Evolutionary conservation across 2,797 vertebrate genomes (phyloP).

Genomic region (Odontamblyopus lacepedii): DNA sequence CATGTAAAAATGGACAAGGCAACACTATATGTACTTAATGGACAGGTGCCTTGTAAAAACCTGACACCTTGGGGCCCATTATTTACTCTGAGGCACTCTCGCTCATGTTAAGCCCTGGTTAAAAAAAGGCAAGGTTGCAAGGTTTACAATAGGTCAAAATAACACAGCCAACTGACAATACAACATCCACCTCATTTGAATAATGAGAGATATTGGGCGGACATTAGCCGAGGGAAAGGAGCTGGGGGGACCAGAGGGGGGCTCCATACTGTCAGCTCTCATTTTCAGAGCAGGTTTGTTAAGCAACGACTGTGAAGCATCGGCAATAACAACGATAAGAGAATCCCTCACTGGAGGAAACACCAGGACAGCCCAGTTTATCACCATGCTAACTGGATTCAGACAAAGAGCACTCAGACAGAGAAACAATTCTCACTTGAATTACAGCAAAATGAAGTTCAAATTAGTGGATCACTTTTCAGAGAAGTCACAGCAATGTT

Average conservation of each 20-base stretch:
- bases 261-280: slow-evolving; percentile 61
- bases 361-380: slow-evolving; percentile 65
- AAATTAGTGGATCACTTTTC: no score
- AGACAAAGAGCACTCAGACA: slow-evolving; percentile 54
- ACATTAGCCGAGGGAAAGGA: slow-evolving; percentile 73
- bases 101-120: slow-evolving; percentile 45
- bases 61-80: slow-evolving; percentile 73
- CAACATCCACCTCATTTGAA: slow-evolving; percentile 87
- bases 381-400: slow-evolving; percentile 73
- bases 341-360: slow-evolving; percentile 66
- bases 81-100: slow-evolving; percentile 65
- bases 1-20: slow-evolving; percentile 76
- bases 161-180: slow-evolving; percentile 79
- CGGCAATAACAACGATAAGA: slow-evolving; percentile 68
- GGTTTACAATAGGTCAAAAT: slow-evolving; percentile 86
- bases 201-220: slow-evolving; percentile 80
- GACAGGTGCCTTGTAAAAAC: slow-evolving; percentile 69
- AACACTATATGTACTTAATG: slow-evolving; percentile 76
- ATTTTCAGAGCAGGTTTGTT: slow-evolving; percentile 64
- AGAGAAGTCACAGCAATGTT: slow-evolving; percentile 55
- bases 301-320: slow-evolving; percentile 58
- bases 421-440: no score
- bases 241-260: slow-evolving; percentile 57
- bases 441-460: no score
- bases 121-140: slow-evolving; percentile 74